Base-by-base conservation (phyloP, 1,140 invertebrate genomes). In the Zaprionus davidi region DNA sequence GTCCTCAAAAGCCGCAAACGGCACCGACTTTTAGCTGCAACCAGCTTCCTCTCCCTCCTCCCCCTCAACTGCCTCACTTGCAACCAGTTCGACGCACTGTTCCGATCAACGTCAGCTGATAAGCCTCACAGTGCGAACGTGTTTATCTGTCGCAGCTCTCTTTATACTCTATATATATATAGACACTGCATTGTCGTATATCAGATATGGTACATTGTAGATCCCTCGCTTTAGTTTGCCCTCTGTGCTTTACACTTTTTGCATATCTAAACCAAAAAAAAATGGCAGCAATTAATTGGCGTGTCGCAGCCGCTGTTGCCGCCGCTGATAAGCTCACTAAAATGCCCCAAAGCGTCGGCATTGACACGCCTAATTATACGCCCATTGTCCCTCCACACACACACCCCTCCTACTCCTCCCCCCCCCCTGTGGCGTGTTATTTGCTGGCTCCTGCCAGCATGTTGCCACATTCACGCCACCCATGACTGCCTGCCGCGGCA, bases 241-340 rank as follows among this genome's bases (percentile, higher is more conserved):
- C 56, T 11, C 56, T 65, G 62, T 83, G 69, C 73, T 83, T 81
- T 73, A 69, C 82, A 79, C 81, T 84, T 79, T 85, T 81, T 83
- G 84, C 84, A 84, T 90, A 88, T 88, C 78, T 56, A 51, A 20
- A 24, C 13, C 24, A 26, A 15, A 44, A 74, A 74, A 73, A 86
- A 88, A 88, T 88, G 81, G 84, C 84, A 78, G 84, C 84, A 88
- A 88, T 88, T 88, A 90, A 90, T 88, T 88, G 75, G 62, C 78
- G 71, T 88, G 83, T 88, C 83, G 74, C 44, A 58, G 70, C 31
- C 63, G 46, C 12, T 17, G 36, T 53, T 53, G 60, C 60, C 17
- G 70, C 51, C 63, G 68, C 77, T 68, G 84, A 88, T 88, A 88
- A 88, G 78, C 68, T 46, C 68, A 56, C 62, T 80, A 83, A 87